Base-by-base conservation (phyloP, 2,888 invertebrate genomes). In the Eupithecia subumbrata region DNA sequence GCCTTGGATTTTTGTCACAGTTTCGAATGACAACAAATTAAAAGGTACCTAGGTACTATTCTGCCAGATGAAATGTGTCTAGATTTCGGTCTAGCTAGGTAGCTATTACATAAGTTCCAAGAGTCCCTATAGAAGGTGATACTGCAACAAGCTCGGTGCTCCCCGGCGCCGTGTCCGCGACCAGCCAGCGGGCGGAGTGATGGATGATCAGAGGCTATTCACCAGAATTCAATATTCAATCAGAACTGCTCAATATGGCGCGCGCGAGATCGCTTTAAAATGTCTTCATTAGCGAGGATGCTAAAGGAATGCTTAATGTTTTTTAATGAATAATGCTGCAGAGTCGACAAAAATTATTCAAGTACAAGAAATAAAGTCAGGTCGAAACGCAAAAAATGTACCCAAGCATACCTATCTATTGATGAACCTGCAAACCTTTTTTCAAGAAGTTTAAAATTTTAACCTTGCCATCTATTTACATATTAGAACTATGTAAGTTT, bases 221-320 rank as follows among this genome's bases (percentile, higher is more conserved):
- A 72, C 43, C 64, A 69, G 64, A 77, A 56, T 74, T 76, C 71
- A 77, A 74, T 74, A 76, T 74, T 74, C 76, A 76, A 71, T 74
- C 74, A 71, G 14, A 69, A 74, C 43, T 63, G 71, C 45, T 43
- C 69, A 74, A 71, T 67, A 66, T 64, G 68, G 64, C 52, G 25
- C 25, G 56, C 22, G 25, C 60, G 14, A 60, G 60, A 60, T 60
- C 60, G 5, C 11, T n/a, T 67, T 37, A n/a, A 67, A 40, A 66
- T 37, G 64, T 34, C 66, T 18, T 66, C 66, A 18, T 66, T 37
- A 66, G 34, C 66, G 37, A 60, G 25, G 1, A 25, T 22, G 11
- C 18, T 40, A 12, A 12, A 14, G 40, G 22, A 37, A 37, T 37
- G 22, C 30, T 40, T 67, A 5, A 67, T 67, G 37, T n/a, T 34